Evolutionary conservation across 2,797 vertebrate genomes (phyloP).

Genomic region (Furcifer pardalis): DNA sequence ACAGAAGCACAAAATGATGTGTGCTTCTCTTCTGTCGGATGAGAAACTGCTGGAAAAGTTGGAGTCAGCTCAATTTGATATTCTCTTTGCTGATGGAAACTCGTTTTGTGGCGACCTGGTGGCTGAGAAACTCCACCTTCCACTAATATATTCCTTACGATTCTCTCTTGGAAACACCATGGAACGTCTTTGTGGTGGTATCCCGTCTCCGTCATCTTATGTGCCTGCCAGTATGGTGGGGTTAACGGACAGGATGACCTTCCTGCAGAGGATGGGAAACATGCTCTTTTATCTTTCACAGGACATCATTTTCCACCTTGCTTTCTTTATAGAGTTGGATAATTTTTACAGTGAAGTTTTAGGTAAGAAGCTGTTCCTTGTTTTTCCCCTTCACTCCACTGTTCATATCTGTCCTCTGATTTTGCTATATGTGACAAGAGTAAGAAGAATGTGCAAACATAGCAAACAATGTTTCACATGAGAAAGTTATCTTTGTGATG

Average conservation of each 20-base stretch:
- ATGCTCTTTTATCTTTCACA: constrained; percentile 48
- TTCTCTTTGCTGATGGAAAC: constrained; percentile 80
- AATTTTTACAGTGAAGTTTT: constrained; percentile 64
- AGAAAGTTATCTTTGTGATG: too few species aligned
- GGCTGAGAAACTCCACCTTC: constrained; percentile 75
- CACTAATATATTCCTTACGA: constrained; percentile 73
- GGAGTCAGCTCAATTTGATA: constrained; percentile 69
- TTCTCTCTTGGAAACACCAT: constrained; percentile 70
- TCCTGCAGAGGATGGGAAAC: constrained; percentile 76
- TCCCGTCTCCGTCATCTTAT: constrained; percentile 79
- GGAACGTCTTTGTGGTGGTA: constrained; percentile 76
- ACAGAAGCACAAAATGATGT: not conserved
- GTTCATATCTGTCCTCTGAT: too few species aligned
- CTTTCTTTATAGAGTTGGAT: constrained; percentile 47
- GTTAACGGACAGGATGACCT: constrained; percentile 80
- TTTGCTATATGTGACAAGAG: too few species aligned
- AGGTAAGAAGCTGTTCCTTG: constrained; percentile 59
- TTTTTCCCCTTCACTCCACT: not conserved
- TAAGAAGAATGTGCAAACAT: too few species aligned
- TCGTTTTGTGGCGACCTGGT: constrained; percentile 74
- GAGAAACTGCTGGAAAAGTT: constrained; percentile 75
- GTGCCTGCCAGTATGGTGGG: constrained; percentile 67
- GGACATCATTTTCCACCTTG: constrained; percentile 25
- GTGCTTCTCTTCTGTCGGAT: constrained; percentile 76
- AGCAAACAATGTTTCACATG: too few species aligned